Conservation (phyloP, 2,888 invertebrate genomes). For the Hyles lineata region DNA sequence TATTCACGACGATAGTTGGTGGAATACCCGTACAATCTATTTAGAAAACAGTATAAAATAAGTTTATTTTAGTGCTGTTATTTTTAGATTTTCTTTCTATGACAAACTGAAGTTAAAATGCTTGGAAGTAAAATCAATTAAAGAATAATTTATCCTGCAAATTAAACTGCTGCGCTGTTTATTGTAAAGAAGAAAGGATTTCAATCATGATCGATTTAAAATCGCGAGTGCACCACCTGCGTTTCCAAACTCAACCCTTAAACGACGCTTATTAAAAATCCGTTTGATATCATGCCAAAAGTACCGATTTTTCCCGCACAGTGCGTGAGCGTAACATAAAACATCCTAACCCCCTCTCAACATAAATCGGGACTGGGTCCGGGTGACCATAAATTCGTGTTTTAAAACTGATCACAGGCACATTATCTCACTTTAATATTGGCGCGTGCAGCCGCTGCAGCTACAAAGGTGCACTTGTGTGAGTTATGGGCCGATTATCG, state of each 20-base stretch:
- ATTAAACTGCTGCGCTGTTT: neutral
- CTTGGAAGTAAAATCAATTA: no score
- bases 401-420: conserved; percentile 67
- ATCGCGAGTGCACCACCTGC: neutral
- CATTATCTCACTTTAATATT: conserved; percentile 67
- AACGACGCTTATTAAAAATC: conserved; percentile 11
- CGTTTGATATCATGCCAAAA: conserved; percentile 2
- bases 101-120: no score
- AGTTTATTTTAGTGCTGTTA: no score
- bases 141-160: no score
- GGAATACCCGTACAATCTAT: no score
- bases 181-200: neutral
- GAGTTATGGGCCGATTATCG: conserved; percentile 73
- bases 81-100: no score
- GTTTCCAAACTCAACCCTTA: neutral
- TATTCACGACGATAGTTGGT: no score
- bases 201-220: neutral
- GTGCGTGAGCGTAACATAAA: conserved; percentile 14
- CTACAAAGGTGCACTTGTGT: conserved; percentile 52
- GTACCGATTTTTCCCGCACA: conserved; percentile 18
- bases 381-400: conserved; percentile 33
- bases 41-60: no score
- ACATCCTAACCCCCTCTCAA: conserved; percentile 22
- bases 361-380: conserved; percentile 16
- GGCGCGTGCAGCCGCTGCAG: conserved; percentile 43